Evolutionary conservation across 2,888 invertebrate species (phyloP), one percentile per base, ranked within the genome.

Genomic region (Tetropium fuscum): DNA sequence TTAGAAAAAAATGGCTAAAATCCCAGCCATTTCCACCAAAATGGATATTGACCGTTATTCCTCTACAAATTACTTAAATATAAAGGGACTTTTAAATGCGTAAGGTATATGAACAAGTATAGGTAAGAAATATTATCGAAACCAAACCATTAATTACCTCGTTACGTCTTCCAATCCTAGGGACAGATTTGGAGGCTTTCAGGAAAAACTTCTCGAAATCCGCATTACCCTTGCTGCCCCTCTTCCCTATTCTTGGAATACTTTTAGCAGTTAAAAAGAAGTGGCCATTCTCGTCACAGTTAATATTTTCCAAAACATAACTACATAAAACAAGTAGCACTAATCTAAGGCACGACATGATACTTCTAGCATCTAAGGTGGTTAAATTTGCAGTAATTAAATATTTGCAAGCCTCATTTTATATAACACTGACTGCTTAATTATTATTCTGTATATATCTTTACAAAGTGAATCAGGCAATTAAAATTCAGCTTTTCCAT

Each of bases 151-250:
- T n/a, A n/a, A n/a, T 68, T 59, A 75, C 77, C 60, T 75, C 69
- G 60, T 80, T 79, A 49, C 81, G 68, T 55, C 83, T 72, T 18
- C 83, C 84, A 62, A 84, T 83, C 56, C 84, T 74, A 0, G 84
- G 84, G 1, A 84, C 83, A 0, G 82, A 82, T 68, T 84, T 84
- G 3, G 83, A 82, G 4, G 83, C 83, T 70, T 84, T 84, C 60
- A 83, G 68, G 67, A 83, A 83, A 70, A 83, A 83, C 62, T 82
- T 82, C 58, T 82, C 82, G 65, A 81, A 82, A 57, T 82, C 80
- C 11, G 80, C 79, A 22, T 75, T 79, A 30, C 63, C 66, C 43
- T 72, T 74, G 27, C 71, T 74, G 25, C 68, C 65, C 45, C 75
- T 73, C 45, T 76, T 71, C 7, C 79, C 78, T 6, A 79, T 77